A percentile compares a stretch with the other conserved stretches of the same genome.
Conservation (phyloP, 2,797 vertebrate genomes). For the Fratercula arctica region DNA sequence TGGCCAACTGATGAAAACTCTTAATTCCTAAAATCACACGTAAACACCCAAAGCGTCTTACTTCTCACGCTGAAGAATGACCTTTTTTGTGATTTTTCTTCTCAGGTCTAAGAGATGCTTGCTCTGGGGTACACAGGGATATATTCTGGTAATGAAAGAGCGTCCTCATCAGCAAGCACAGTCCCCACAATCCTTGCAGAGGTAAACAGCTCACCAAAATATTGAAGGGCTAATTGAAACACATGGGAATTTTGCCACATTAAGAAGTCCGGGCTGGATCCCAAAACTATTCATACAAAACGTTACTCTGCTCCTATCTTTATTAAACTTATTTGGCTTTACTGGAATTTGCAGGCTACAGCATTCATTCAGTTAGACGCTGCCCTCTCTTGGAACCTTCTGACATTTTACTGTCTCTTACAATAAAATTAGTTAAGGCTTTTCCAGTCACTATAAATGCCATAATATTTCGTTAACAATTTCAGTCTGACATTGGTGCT, state of each 20-base stretch:
- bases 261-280: neutral
- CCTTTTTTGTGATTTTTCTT: neutral
- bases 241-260: neutral
- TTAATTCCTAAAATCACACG: rapidly evolving
- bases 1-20: neutral
- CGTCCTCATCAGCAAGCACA: neutral
- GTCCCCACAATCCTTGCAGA: neutral
- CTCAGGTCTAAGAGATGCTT: neutral
- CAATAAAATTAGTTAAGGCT: neutral
- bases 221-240: neutral
- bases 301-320: neutral
- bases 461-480: neutral
- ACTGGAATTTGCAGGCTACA: neutral
- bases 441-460: neutral
- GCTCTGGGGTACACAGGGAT: neutral
- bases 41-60: neutral
- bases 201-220: neutral
- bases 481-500: neutral
- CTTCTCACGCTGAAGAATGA: neutral
- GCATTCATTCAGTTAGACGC: neutral
- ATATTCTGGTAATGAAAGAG: neutral
- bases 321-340: neutral
- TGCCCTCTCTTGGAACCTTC: slow-evolving; percentile 67
- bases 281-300: neutral
- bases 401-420: neutral